Base-by-base conservation (phyloP, 2,888 invertebrate genomes). In the Gerris lacustris region DNA sequence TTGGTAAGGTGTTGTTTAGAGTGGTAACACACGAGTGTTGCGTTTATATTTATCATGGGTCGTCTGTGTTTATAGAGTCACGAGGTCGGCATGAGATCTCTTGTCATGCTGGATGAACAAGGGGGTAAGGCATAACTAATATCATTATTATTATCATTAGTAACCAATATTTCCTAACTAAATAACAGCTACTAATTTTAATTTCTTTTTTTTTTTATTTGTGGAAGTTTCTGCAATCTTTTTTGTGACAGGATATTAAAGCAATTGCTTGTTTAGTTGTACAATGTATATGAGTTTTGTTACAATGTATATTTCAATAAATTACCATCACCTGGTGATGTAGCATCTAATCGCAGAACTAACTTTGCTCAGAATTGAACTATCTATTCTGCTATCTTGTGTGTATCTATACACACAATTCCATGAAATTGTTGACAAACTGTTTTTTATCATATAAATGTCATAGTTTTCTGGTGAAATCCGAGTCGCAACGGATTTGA, bases 71-170 rank as follows among this genome's bases (percentile, higher is more conserved):
- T 92, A 88, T 92, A 97, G 96, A 95, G 96, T 88, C 96, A 96
- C 89, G 96, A 97, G 88, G 96, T 96, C 85, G 96, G 96, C 85
- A 97, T 97, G 90, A 93, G 94, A 88, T 93, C 96, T 86, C 91
- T 97, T 87, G 96, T 97, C 85, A 96, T 96, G 91, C 90, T 97
- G 90, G 97, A 97, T 89, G 96, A 97, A 87, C 97, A 97, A 92
- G 97, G 96, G 92, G 96, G 96, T 96, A 93, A 94, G 94, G 55
- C 9, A 88, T 68, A 70, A 69, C 63, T 43, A 67, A 67, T 45
- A 67, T 69, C 45, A 67, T 55, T 44, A 47, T 45, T 63, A 55
- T 67, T 64, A 63, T 67, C 69, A 70, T 55, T 73, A 66, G 17
- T 67, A 64, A 69, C 68, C 64, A 66, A 67, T 69, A 43, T 31